Base-by-base conservation (phyloP, 2,888 invertebrate genomes). In the Agapetus fuscipes region DNA sequence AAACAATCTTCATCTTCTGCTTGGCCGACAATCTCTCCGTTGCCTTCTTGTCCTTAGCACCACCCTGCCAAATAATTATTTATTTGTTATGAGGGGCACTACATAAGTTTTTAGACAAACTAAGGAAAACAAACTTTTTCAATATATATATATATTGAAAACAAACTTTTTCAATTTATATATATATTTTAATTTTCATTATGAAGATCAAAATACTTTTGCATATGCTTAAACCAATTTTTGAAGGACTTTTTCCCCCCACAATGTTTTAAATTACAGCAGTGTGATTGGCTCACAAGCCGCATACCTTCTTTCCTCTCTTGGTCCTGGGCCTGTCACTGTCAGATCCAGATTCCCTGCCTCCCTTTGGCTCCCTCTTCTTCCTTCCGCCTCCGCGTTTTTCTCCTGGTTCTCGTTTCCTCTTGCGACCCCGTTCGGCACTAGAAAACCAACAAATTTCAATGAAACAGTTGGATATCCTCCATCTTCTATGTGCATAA, bases 1-100 rank as follows among this genome's bases (percentile, higher is more conserved):
- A 95, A 0, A 91, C 83, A 56, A 94, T 84, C 55, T 89, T 82
- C 48, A 83, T 76, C 30, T 90, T 83, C 58, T 91, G 89, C 61
- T 89, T 91, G 6, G 81, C 76, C 26, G 85, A 75, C 39, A 86
- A 76, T 14, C 86, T 85, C 50, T 83, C 82, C 38, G 75, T 72
- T 13, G 69, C 34, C 13, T 35, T 17, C 30, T 48, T 48, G 32
- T 45, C 48, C 28, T 38, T 48, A 2, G 9, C 38, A 13, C 35
- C 32, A n/a, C n/a, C n/a, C n/a, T 12, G 6, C 12, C 29, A n/a
- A 29, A 12, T 29, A 9, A n/a, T 7, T 10, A 24, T 24, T 24
- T 24, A 9, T 24, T 24, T 9, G 15, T 15, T 12, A 15, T 27
- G 10, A 26, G 3, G 11, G 16, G 25, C 35, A 7, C n/a, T n/a